A percentile compares a stretch with the other conserved stretches of the same genome.
These are phyloP conservation scores for Brachionus manjavacas DNA, from an alignment of 1,140 invertebrate species.

Conservation along the genomic window DNA sequence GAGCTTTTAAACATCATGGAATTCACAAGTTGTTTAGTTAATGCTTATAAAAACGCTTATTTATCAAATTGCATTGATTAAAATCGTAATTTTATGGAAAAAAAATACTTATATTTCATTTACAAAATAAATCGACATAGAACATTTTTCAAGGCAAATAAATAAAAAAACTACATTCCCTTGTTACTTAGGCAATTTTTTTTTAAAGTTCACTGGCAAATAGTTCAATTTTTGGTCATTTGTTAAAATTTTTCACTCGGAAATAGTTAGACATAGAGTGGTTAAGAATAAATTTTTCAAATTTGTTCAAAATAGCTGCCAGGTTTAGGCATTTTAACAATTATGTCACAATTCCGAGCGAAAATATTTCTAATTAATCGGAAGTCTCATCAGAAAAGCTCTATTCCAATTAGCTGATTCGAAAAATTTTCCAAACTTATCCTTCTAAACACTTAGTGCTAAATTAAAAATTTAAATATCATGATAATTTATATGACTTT, in stretches of 20 bases:
- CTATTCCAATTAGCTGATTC: background rate
- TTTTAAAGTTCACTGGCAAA: too few species aligned
- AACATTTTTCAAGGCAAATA: background rate
- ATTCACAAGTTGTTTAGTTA: background rate
- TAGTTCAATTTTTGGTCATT: background rate
- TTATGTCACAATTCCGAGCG: too few species aligned
- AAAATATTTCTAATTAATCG: background rate
- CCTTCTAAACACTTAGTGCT: background rate
- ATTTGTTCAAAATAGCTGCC: too few species aligned
- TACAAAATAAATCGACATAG: background rate
- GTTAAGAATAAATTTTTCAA: too few species aligned
- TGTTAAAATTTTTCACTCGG: background rate
- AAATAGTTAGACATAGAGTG: too few species aligned
- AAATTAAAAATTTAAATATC: background rate
- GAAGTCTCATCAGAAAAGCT: background rate
- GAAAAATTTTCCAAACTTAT: background rate
- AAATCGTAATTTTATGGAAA: background rate
- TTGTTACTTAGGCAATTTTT: background rate
- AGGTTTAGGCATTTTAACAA: too few species aligned
- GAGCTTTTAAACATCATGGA: background rate
- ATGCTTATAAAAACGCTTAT: background rate
- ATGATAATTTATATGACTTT: background rate
- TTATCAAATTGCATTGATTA: background rate
- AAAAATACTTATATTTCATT: background rate
- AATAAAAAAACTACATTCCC: background rate